phyloP scores from a whole-genome alignment of 2,113 vertebrate species.

The Aramus guarauna region DNA sequence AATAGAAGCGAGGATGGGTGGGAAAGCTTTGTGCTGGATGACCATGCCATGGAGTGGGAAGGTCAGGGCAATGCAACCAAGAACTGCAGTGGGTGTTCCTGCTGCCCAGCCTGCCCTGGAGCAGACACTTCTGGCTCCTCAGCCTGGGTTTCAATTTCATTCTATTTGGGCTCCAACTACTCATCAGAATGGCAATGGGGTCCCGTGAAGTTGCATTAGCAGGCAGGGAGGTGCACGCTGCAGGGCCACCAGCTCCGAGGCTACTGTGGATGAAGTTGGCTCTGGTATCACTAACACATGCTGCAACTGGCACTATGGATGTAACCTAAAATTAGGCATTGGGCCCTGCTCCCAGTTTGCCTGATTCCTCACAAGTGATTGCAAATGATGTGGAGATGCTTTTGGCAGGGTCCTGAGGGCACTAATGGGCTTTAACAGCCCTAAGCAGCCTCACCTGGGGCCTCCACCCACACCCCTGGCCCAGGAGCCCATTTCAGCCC shows the following conservation, averaged over 20 bases:
- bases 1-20: neutral
- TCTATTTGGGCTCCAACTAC: neutral
- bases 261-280: neutral
- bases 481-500: neutral
- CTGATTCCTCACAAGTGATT: neutral
- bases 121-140: neutral
- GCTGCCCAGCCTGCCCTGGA: neutral
- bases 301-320: neutral
- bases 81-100: neutral
- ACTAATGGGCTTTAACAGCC: neutral
- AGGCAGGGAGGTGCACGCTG: too few relatives aligned
- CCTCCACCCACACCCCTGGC: neutral
- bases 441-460: neutral
- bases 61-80: neutral
- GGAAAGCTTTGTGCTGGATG: neutral
- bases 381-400: neutral
- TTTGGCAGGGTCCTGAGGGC: neutral
- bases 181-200: too few relatives aligned
- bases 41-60: neutral
- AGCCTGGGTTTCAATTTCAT: neutral
- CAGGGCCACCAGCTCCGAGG: neutral
- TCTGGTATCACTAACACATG: neutral
- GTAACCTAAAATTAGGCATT: neutral
- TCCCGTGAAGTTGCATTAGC: neutral
- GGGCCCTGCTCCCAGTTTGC: neutral